Percentiles rank a stretch among this genome's conserved stretches.
Evolutionary conservation across 2,113 vertebrate genomes (phyloP).

Genomic region (Poeciliopsis turrubarensis): DNA sequence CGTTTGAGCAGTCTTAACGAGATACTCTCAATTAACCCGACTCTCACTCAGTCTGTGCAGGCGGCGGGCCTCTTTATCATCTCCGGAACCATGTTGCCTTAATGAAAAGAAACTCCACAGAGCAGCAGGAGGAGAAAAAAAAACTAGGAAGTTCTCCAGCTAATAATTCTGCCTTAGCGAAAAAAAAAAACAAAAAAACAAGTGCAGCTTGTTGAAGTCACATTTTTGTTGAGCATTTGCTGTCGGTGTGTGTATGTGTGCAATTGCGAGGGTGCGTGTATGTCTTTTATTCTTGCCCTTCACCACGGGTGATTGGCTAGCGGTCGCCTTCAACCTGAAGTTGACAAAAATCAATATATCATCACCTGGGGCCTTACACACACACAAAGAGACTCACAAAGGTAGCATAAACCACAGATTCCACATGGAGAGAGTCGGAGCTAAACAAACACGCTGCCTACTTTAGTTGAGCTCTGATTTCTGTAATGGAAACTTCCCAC

Average conservation of each 20-base stretch:
- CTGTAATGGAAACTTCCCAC: constrained; percentile 69
- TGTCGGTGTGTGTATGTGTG: constrained; percentile 18
- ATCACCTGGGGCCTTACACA: constrained; percentile 60
- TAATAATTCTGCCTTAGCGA: constrained; percentile 65
- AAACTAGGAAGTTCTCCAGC: constrained; percentile 51
- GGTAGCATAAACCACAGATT: constrained; percentile 24
- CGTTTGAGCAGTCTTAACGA: constrained; percentile 60
- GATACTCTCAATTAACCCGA: constrained; percentile 69
- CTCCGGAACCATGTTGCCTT: constrained; percentile 44
- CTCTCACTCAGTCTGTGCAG: constrained; percentile 34
- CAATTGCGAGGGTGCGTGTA: constrained; percentile 8
- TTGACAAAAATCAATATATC: constrained; percentile 80
- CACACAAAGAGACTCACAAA: constrained; percentile 28
- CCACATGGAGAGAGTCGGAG: constrained; percentile 43
- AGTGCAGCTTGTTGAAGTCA: constrained; percentile 51
- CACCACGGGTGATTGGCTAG: constrained; percentile 76
- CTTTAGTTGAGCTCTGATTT: constrained; percentile 68
- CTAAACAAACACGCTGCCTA: constrained; percentile 64
- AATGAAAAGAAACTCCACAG: constrained; percentile 61
- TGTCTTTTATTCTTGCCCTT: constrained; percentile 70
- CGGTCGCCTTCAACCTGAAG: constrained; percentile 74
- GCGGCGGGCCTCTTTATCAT: constrained; percentile 51
- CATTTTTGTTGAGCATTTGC: constrained; percentile 46
- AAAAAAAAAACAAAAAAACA: constrained; percentile 15
- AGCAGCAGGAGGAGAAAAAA: constrained; percentile 12